phyloP scores from a whole-genome alignment of 2,797 vertebrate species.

The Fratercula arctica region DNA sequence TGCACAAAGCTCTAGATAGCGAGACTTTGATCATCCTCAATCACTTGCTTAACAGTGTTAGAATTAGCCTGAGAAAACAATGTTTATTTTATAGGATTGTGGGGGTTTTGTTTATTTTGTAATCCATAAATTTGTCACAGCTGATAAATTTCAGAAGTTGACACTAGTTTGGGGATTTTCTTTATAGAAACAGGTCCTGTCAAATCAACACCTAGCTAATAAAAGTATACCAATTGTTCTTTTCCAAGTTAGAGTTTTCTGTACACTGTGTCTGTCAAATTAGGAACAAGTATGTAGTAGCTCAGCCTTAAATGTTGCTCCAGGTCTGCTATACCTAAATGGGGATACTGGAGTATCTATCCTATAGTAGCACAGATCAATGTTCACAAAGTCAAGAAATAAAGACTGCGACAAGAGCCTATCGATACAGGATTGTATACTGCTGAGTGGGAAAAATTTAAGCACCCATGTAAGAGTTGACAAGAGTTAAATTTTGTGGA shows the following conservation, averaged over 20 bases:
- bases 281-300: neutral
- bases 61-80: neutral
- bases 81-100: neutral
- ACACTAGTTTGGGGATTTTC: neutral
- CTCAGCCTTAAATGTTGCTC: neutral
- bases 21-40: neutral
- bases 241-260: neutral
- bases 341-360: fast-evolving
- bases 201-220: neutral
- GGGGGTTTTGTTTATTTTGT: neutral
- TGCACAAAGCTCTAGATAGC: neutral
- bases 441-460: neutral
- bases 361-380: neutral
- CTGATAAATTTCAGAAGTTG: neutral
- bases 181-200: neutral
- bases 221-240: neutral
- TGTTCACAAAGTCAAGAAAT: neutral
- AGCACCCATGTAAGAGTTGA: neutral
- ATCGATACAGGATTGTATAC: neutral
- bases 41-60: neutral
- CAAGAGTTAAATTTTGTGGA: neutral
- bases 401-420: neutral
- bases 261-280: neutral
- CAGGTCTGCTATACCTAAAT: neutral
- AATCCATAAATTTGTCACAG: neutral